Base-by-base conservation (phyloP, 2,113 vertebrate species). In the Rissa tridactyla region DNA sequence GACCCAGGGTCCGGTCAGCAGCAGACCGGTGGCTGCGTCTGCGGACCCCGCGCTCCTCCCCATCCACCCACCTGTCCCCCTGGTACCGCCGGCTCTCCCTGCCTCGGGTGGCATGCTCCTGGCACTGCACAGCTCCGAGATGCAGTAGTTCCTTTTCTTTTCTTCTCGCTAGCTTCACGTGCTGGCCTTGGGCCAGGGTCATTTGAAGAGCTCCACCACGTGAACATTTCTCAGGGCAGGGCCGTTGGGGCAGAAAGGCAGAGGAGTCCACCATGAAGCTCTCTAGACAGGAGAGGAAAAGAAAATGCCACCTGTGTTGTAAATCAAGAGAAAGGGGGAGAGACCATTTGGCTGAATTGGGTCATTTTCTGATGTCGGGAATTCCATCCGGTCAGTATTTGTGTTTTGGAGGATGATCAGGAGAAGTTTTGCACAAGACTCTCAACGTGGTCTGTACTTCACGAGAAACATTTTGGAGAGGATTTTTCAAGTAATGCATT, bases 61-160 rank as follows among this genome's bases (percentile, higher is more conserved):
- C 4, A 4, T 30, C 57, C 10, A 7, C 60, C 5, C 1, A 11
- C 49, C 46, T 19, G n/a, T 9, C 9, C 20, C 18, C 36, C 4
- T 0, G 0, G 32, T 16, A 6, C 49, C 8, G 2, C 17, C 0
- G 0, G 29, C 4, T 18, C 36, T 86, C 40, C 60, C 15, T 16
- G 47, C 60, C 64, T 29, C 42, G 11, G 21, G 6, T 11, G 21
- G 5, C 11, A 42, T 3, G 13, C 54, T 55, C 30, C 57, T 40
- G 42, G 32, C 68, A n/a, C 38, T 51, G 76, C 51, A 32, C 54
- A 55, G 51, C 64, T 68, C 69, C 3, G 9, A 25, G 57, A 6
- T 44, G 15, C 38, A 40, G 2, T 11, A 13, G 69, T 54, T 79
- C 46, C 54, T 29, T 3, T 30, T 49, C 68, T 60, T 18, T 61